phyloP scores from a whole-genome alignment of 2,888 invertebrate genomes.

The Drosophila neoperkinsi region DNA sequence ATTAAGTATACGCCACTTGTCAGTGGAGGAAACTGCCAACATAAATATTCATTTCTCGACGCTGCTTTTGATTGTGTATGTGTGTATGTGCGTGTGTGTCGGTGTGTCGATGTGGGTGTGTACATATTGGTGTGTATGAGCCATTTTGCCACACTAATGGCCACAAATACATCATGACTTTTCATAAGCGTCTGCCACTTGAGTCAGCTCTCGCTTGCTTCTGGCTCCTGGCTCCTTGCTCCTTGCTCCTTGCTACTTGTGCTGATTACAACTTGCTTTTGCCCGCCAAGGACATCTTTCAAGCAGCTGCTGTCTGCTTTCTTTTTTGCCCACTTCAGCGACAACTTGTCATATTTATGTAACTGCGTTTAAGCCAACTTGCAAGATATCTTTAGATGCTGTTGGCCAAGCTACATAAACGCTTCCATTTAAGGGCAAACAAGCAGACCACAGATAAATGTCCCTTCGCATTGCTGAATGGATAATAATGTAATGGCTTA shows the following conservation, averaged over 20 bases:
- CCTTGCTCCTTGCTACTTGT: constrained; percentile 19
- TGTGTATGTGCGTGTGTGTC: constrained; percentile 13
- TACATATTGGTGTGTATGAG: constrained; percentile 37
- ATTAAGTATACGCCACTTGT: constrained; percentile 69
- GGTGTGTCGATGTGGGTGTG: constrained; percentile 4
- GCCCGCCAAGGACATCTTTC: constrained; percentile 56
- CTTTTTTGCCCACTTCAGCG: constrained; percentile 35
- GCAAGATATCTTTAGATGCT: neutral
- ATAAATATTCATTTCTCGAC: constrained; percentile 71
- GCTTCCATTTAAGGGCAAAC: constrained; percentile 61
- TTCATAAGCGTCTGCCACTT: constrained; percentile 74
- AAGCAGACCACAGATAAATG: constrained; percentile 41
- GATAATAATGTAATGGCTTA: constrained; percentile 34
- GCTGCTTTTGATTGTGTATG: constrained; percentile 27
- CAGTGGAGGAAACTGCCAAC: constrained; percentile 50
- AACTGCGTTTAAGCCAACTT: constrained; percentile 67
- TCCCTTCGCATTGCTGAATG: constrained; percentile 23
- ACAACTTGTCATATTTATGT: constrained; percentile 75
- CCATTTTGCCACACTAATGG: constrained; percentile 76
- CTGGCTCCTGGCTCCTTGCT: constrained; percentile 17
- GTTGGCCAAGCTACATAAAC: constrained; percentile 34
- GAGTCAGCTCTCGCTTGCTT: constrained; percentile 36
- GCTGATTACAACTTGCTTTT: constrained; percentile 26
- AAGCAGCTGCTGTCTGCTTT: constrained; percentile 31
- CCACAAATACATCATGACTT: constrained; percentile 78